Evolutionary conservation across 1,140 invertebrate genomes (phyloP).

Genomic region (Drosophila pandora): DNA sequence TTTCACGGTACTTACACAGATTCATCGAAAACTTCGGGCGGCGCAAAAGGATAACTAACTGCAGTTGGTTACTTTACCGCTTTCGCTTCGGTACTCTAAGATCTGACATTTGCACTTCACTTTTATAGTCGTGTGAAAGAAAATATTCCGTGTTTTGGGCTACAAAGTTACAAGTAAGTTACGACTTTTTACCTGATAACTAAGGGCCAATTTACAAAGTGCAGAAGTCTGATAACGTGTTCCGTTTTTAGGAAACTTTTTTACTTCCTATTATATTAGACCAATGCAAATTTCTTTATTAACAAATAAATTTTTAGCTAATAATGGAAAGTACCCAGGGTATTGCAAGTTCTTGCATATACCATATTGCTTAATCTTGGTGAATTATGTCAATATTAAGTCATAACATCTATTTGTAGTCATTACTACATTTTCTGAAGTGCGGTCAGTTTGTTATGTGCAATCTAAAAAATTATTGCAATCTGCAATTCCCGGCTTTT

Average conservation of each 20-base stretch:
- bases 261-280: background rate
- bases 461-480: too few relatives aligned
- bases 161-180: conserved; percentile 21
- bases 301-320: background rate
- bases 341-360: too few relatives aligned
- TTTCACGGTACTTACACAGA: conserved; percentile 46
- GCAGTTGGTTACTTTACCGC: conserved; percentile 45
- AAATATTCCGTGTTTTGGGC: conserved; percentile 1
- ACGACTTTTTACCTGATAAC: conserved; percentile 18
- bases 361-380: too few relatives aligned
- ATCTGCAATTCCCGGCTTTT: too few relatives aligned
- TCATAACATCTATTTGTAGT: too few relatives aligned
- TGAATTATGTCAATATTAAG: too few relatives aligned
- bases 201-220: conserved; percentile 37
- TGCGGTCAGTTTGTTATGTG: too few relatives aligned
- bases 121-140: conserved; percentile 49
- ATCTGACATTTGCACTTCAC: conserved; percentile 6
- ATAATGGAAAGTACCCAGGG: too few relatives aligned
- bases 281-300: background rate
- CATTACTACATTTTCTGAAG: too few relatives aligned
- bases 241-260: background rate
- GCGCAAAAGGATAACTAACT: conserved; percentile 58
- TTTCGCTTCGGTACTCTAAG: conserved; percentile 38
- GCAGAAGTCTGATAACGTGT: conserved; percentile 5
- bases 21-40: conserved; percentile 41